phyloP scores from a whole-genome alignment of 2,113 vertebrate species.

The Equus przewalskii region DNA sequence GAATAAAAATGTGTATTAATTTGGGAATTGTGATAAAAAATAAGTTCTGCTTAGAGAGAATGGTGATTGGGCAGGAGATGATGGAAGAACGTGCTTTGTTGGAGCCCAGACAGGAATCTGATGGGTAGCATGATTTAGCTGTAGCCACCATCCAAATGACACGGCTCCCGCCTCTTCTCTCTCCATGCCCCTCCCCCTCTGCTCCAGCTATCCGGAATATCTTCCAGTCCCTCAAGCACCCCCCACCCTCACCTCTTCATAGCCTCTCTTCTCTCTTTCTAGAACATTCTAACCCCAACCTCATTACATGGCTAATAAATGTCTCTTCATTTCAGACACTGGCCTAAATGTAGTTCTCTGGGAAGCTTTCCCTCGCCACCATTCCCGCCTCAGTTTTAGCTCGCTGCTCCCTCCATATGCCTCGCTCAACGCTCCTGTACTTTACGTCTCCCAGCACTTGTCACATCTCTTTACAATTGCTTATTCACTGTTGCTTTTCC shows the following conservation, averaged over 20 bases:
- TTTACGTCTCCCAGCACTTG: background rate
- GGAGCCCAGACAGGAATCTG: too few species aligned
- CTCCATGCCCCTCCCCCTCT: fast-evolving
- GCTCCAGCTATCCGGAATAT: background rate
- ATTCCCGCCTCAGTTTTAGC: background rate
- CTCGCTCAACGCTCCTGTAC: background rate
- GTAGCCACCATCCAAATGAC: fast-evolving
- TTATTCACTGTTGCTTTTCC: background rate
- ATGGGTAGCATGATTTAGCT: fast-evolving
- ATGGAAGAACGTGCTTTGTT: fast-evolving
- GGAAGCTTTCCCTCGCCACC: background rate
- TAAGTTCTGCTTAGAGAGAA: background rate
- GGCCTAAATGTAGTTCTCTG: background rate
- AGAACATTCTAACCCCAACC: background rate
- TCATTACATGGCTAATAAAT: background rate
- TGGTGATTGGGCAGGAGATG: background rate
- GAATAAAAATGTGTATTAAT: background rate
- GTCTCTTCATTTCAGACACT: background rate
- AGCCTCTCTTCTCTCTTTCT: background rate
- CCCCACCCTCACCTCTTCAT: background rate
- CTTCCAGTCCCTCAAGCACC: background rate
- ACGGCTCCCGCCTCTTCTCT: fast-evolving
- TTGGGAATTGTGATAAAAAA: background rate
- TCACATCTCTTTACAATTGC: background rate
- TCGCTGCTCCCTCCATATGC: background rate